Conservation (phyloP, 2,888 invertebrate genomes). For the Steinernema carpocapsae region DNA sequence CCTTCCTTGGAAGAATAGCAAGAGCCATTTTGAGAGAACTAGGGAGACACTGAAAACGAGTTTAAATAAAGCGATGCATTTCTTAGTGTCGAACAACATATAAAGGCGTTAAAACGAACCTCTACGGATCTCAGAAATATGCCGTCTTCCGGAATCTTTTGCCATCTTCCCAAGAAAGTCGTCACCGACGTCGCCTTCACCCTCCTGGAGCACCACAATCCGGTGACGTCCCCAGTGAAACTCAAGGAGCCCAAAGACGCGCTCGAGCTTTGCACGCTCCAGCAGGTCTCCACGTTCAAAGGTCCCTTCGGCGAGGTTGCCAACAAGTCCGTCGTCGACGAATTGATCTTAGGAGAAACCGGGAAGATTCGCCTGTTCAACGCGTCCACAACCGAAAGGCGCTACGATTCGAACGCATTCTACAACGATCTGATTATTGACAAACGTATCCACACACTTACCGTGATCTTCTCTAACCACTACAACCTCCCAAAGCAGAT, state of each 20-base stretch:
- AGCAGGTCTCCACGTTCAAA: background rate
- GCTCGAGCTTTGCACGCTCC: background rate
- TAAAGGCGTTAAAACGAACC: too few species aligned
- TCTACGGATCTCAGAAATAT: too few species aligned
- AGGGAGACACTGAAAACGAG: too few species aligned
- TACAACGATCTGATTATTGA: background rate
- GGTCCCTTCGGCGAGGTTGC: constrained; percentile 1
- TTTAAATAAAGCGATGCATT: too few species aligned
- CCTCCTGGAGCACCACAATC: constrained; percentile 3
- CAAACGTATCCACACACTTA: constrained; percentile 16
- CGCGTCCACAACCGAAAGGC: background rate
- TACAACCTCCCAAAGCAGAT: background rate
- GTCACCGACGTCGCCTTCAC: constrained; percentile 13
- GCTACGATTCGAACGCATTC: constrained; percentile 7
- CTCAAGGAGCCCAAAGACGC: background rate
- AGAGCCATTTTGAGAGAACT: too few species aligned
- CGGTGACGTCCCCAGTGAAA: background rate
- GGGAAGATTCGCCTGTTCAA: constrained; percentile 19
- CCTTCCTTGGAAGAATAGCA: too few species aligned
- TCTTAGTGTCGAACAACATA: too few species aligned
- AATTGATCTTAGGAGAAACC: background rate
- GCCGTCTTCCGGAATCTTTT: background rate
- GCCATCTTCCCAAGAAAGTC: background rate
- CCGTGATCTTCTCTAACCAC: background rate
- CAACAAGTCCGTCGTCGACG: background rate